Evolutionary conservation across 2,888 invertebrate genomes (phyloP).

Genomic region (Pyrgus malvae): DNA sequence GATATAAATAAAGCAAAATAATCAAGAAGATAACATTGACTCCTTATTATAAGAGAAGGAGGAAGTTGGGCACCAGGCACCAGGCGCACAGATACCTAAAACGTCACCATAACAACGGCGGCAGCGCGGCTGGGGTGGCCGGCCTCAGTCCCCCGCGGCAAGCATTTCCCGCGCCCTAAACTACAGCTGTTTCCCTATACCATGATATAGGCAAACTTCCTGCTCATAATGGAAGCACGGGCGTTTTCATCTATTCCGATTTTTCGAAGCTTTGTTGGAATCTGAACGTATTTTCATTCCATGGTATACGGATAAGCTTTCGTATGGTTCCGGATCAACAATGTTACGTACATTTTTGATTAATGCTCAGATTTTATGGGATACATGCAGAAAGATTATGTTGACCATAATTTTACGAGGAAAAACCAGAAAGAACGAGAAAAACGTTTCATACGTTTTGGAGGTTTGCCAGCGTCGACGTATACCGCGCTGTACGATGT

Average conservation of each 20-base stretch:
- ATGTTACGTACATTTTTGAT: conserved; percentile 25
- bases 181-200: conserved; percentile 62
- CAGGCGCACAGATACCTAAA: conserved; percentile 63
- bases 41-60: conserved; percentile 2
- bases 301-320: conserved; percentile 23
- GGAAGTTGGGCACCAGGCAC: conserved; percentile 43
- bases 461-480: conserved; percentile 51
- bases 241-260: conserved; percentile 51
- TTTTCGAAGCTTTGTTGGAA: conserved; percentile 39
- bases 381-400: conserved; percentile 29
- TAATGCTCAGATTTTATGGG: conserved; percentile 24
- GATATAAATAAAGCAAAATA: too few relatives aligned
- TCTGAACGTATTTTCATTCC: conserved; percentile 32
- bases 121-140: conserved; percentile 50
- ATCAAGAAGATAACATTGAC: conserved; percentile 11
- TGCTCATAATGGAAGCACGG: conserved; percentile 52
- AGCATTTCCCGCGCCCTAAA: conserved; percentile 60
- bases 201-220: conserved; percentile 50
- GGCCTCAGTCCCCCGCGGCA: conserved; percentile 46
- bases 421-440: conserved; percentile 32
- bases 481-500: conserved; percentile 31
- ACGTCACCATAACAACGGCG: conserved; percentile 64
- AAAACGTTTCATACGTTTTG: conserved; percentile 50
- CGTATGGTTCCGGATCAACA: conserved; percentile 16
- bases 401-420: conserved; percentile 30